These are phyloP conservation scores for Ips typographus DNA, from an alignment of 1,140 invertebrate genomes.

Conservation along the genomic window DNA sequence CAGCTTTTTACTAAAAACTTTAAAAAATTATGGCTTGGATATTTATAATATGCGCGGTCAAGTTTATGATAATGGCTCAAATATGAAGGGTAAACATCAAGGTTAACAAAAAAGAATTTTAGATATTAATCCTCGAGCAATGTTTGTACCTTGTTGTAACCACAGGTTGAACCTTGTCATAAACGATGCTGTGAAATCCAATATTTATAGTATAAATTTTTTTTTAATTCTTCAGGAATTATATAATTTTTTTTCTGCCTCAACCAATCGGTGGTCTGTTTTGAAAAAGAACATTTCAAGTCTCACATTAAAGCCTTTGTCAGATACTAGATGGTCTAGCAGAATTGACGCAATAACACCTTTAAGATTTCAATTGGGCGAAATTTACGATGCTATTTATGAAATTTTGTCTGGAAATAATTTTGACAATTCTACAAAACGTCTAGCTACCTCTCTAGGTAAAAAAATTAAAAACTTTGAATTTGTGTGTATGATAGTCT, in stretches of 20 bases:
- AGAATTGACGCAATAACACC: slow-evolving; percentile 42
- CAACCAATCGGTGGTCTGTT: slow-evolving; percentile 44
- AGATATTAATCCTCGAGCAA: slow-evolving; percentile 38
- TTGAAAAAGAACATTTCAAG: slow-evolving; percentile 40
- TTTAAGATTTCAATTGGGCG: slow-evolving; percentile 33
- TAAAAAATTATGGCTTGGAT: slow-evolving; percentile 25
- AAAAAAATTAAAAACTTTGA: slow-evolving; percentile 29
- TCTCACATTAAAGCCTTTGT: slow-evolving; percentile 45
- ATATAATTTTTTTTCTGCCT: slow-evolving; percentile 46
- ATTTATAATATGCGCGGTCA: slow-evolving; percentile 45
- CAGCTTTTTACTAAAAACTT: slow-evolving; percentile 11
- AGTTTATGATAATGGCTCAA: slow-evolving; percentile 49
- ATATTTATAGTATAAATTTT: slow-evolving; percentile 33
- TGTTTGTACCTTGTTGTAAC: slow-evolving; percentile 37
- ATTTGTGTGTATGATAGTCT: slow-evolving; percentile 31
- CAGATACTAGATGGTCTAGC: slow-evolving; percentile 46
- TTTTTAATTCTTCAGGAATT: slow-evolving; percentile 43
- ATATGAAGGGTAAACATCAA: slow-evolving; percentile 43
- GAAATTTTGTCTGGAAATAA: slow-evolving; percentile 27
- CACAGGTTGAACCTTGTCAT: slow-evolving; percentile 35
- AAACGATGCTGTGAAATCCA: slow-evolving; percentile 38
- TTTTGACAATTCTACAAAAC: slow-evolving; percentile 18
- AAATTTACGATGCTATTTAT: slow-evolving; percentile 37
- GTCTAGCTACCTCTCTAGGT: slow-evolving; percentile 21
- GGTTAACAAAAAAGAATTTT: slow-evolving; percentile 38